Conservation (phyloP, 2,113 vertebrate genomes). For the Melanerpes aurifrons region DNA sequence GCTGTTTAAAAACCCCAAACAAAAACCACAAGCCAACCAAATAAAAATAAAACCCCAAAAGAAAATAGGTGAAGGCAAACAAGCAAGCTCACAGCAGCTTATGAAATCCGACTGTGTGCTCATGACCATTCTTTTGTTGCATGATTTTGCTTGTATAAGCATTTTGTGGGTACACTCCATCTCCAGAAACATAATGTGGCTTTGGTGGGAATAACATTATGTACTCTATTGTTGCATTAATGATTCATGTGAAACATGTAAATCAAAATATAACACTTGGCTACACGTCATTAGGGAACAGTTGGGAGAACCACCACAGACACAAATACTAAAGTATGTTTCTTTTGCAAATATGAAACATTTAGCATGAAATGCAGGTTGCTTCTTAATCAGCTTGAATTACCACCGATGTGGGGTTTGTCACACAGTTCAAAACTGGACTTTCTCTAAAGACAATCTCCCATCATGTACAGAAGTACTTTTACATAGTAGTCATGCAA, state of each 20-base stretch:
- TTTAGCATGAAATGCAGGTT: not conserved
- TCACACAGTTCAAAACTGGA: not conserved
- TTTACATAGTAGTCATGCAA: not conserved
- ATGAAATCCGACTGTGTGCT: not conserved
- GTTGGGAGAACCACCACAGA: not conserved
- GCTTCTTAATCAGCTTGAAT: not conserved
- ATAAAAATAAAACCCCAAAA: not conserved
- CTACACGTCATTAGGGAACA: conserved; percentile 4
- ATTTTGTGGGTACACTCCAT: not conserved
- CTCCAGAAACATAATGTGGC: not conserved
- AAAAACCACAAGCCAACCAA: not conserved
- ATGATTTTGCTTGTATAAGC: not conserved
- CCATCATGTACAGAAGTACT: not conserved
- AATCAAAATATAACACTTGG: conserved; percentile 39
- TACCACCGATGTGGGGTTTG: not conserved
- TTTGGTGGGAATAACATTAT: conserved; percentile 6
- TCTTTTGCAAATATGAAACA: not conserved
- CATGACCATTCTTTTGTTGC: not conserved
- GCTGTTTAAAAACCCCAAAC: not conserved
- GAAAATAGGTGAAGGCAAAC: not conserved
- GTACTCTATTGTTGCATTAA: conserved; percentile 30
- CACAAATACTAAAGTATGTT: not conserved
- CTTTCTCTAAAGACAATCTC: not conserved
- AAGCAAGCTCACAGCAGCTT: not conserved
- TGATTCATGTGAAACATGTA: conserved; percentile 51